Conservation (phyloP, 2,797 vertebrate species). For the Nannoperca australis region DNA sequence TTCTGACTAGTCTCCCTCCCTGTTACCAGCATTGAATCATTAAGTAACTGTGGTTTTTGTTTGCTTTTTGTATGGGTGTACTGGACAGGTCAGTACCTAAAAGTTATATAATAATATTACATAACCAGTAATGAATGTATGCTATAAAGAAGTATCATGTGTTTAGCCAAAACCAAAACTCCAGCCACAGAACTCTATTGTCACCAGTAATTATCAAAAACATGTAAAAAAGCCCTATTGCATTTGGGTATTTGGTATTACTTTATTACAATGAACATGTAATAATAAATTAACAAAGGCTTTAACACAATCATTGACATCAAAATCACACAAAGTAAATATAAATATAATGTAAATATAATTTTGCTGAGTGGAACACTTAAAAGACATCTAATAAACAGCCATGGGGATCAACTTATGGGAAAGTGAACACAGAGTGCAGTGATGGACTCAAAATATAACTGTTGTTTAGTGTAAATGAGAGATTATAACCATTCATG, state of each 20-base stretch:
- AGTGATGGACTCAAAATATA: background rate
- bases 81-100: background rate
- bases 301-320: background rate
- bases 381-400: background rate
- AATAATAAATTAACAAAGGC: no score
- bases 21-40: constrained; percentile 43
- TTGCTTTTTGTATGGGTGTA: constrained; percentile 6
- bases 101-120: background rate
- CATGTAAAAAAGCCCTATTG: background rate
- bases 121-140: background rate
- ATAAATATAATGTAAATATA: no score
- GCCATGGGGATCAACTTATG: background rate
- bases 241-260: background rate
- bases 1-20: constrained; percentile 26
- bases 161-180: background rate
- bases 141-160: background rate
- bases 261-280: background rate
- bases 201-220: background rate
- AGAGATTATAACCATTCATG: background rate
- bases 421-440: background rate
- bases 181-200: background rate
- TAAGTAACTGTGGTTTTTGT: constrained; percentile 42
- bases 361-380: no score
- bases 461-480: background rate
- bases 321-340: no score